phyloP scores from a whole-genome alignment of 2,113 vertebrate genomes.

The Eira barbara region DNA sequence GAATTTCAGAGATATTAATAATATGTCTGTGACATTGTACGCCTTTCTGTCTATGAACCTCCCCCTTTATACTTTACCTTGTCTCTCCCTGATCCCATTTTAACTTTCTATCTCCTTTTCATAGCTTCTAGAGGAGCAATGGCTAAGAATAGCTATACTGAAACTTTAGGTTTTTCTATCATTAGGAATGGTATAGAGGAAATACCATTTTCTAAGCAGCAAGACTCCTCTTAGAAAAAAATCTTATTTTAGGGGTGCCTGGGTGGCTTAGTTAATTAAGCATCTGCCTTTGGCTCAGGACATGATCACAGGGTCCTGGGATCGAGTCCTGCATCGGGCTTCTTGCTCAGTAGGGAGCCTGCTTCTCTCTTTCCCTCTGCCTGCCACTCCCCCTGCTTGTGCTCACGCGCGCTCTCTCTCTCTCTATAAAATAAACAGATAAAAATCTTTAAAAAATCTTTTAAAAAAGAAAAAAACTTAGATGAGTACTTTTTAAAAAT shows the following conservation, averaged over 20 bases:
- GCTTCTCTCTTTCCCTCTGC: no score
- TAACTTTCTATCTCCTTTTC: background rate
- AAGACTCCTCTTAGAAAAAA: background rate
- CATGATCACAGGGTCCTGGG: no score
- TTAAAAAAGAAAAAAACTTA: background rate
- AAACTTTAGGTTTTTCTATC: background rate
- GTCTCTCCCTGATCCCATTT: background rate
- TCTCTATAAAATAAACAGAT: no score
- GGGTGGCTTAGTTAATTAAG: no score
- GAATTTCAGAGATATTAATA: background rate
- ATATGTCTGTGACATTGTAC: background rate
- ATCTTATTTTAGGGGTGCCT: background rate
- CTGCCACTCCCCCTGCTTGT: no score
- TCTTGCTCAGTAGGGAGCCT: no score
- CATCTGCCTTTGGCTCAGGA: no score
- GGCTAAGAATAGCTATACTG: background rate
- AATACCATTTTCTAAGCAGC: background rate
- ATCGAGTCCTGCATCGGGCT: no score
- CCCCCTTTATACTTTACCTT: background rate
- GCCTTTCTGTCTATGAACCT: background rate
- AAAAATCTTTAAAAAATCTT: no score
- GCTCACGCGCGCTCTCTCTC: fast-evolving
- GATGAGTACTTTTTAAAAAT: no score
- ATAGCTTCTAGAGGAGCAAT: background rate
- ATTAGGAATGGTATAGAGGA: background rate